phyloP scores from a whole-genome alignment of 2,797 vertebrate species.

The Myotis pilosus region DNA sequence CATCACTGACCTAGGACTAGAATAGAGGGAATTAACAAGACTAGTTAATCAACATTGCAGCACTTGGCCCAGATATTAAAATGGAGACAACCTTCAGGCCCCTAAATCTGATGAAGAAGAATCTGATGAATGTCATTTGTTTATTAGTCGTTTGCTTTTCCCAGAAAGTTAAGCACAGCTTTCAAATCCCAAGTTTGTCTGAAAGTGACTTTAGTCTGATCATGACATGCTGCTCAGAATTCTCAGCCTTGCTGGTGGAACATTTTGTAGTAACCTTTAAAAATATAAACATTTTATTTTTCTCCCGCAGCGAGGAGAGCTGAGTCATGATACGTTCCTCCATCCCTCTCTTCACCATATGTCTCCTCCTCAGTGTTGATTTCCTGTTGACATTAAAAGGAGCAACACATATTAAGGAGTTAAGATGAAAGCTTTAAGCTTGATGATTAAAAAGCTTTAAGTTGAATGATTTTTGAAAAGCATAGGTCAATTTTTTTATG shows the following conservation, averaged over 20 bases:
- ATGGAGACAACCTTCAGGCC: not conserved
- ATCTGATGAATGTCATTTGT: not conserved
- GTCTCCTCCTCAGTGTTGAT: conserved; percentile 53
- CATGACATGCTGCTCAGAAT: not conserved
- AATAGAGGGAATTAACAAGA: not conserved
- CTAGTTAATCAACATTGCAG: not conserved
- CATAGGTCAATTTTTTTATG: not conserved
- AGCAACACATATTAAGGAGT: conserved; percentile 20
- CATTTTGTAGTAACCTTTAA: conserved; percentile 72
- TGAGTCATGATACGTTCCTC: conserved; percentile 49
- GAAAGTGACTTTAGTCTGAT: conserved; percentile 9
- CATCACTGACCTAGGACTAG: not conserved
- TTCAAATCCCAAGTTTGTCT: not conserved
- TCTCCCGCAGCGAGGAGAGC: conserved; percentile 46
- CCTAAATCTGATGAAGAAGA: not conserved
- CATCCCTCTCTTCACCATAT: conserved; percentile 31
- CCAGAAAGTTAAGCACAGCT: not conserved
- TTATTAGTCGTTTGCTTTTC: not conserved
- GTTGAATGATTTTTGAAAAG: not conserved
- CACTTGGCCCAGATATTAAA: not conserved
- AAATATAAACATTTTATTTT: conserved; percentile 64
- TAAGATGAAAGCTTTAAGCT: not conserved
- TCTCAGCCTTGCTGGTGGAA: conserved; percentile 31
- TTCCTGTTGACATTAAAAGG: conserved; percentile 70
- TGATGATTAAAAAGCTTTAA: not conserved